Evolutionary conservation across 1,140 invertebrate genomes (phyloP).

Genomic region (Yoshiicerus persimilis): DNA sequence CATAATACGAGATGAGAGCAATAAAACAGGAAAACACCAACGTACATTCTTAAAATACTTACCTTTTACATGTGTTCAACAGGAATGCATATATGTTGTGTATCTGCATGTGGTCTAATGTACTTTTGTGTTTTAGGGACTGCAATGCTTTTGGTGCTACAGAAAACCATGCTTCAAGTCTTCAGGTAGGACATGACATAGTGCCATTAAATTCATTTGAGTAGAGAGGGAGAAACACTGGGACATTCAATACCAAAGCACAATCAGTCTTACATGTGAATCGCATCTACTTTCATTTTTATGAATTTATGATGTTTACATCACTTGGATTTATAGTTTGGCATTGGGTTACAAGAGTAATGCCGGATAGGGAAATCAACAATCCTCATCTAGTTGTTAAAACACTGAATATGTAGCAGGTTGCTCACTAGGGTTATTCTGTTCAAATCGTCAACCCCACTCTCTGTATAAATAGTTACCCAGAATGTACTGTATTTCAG

Average conservation of each 20-base stretch:
- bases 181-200: not conserved
- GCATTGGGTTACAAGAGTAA: not conserved
- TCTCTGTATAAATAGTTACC: no score
- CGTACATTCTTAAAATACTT: not conserved
- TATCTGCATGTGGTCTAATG: not conserved
- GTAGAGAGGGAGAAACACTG: not conserved
- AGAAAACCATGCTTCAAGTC: not conserved
- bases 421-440: not conserved
- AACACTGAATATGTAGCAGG: not conserved
- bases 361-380: not conserved
- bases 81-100: not conserved
- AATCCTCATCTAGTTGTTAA: not conserved
- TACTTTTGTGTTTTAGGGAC: not conserved
- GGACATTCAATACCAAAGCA: not conserved
- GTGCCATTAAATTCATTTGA: not conserved
- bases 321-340: not conserved
- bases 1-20: no score
- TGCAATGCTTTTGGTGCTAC: not conserved
- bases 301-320: not conserved
- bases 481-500: no score
- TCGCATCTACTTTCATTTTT: not conserved
- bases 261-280: not conserved
- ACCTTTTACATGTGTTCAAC: not conserved
- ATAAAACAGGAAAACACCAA: not conserved
- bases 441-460: not conserved